A percentile compares a stretch with the other conserved stretches of the same genome.
Conservation (phyloP, 1,140 invertebrate species). For the Hylyphantes graminicola region DNA sequence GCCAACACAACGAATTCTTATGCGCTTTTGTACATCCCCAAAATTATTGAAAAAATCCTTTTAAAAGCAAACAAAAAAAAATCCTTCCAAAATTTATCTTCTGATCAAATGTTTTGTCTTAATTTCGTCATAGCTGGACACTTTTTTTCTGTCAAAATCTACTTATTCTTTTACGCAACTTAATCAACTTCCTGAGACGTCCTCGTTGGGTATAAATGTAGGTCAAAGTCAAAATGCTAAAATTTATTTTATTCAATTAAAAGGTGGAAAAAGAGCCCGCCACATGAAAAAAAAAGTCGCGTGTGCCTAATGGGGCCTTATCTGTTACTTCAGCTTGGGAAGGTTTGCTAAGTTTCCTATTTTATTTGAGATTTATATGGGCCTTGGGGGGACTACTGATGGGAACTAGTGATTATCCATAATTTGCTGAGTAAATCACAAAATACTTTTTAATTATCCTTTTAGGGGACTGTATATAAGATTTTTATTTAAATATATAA, state of each 20-base stretch:
- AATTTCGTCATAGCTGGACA: conserved; percentile 1
- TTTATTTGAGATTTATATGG: not conserved
- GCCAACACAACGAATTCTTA: no score
- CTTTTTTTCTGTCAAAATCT: not conserved
- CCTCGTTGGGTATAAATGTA: conserved; percentile 34
- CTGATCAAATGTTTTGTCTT: not conserved
- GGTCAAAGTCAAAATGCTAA: conserved; percentile 42
- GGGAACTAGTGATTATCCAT: no score
- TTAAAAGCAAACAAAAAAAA: no score
- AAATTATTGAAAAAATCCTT: no score
- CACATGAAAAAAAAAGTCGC: not conserved
- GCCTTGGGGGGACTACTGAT: not conserved
- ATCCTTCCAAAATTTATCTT: no score
- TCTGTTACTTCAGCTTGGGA: conserved; percentile 17
- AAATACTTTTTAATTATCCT: no score
- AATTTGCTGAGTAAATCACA: no score
- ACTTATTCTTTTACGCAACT: conserved; percentile 24
- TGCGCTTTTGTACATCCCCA: no score
- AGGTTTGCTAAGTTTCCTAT: conserved; percentile 5
- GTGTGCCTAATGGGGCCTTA: conserved; percentile 18
- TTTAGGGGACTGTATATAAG: no score
- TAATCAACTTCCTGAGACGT: conserved; percentile 28
- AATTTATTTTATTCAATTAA: conserved; percentile 45
- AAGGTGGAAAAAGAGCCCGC: not conserved
- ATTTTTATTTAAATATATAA: no score